Percentiles rank a stretch among this genome's conserved stretches.
phyloP scores from a whole-genome alignment of 2,797 vertebrate genomes.

The Sebastes hubbsi region DNA sequence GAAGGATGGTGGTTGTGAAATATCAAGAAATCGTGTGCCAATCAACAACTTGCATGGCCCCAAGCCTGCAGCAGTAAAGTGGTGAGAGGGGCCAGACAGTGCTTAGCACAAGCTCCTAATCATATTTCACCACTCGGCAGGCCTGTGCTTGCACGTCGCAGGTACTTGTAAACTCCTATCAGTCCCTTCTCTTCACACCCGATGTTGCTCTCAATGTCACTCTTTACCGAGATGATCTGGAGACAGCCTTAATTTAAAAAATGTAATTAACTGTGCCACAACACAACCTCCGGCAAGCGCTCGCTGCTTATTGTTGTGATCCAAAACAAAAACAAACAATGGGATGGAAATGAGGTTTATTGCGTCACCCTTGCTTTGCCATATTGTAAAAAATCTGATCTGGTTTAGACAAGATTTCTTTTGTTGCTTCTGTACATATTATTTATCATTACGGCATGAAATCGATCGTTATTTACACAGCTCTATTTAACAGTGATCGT shows the following conservation, averaged over 20 bases:
- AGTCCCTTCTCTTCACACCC: slow-evolving; percentile 88
- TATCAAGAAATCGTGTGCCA: slow-evolving; percentile 65
- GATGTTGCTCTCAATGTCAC: slow-evolving; percentile 86
- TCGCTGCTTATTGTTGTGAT: slow-evolving; percentile 51
- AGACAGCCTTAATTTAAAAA: slow-evolving; percentile 85
- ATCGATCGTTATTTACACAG: slow-evolving; percentile 5
- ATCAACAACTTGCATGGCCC: slow-evolving; percentile 77
- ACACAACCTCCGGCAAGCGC: slow-evolving; percentile 61
- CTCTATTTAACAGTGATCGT: not conserved
- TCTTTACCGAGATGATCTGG: slow-evolving; percentile 79
- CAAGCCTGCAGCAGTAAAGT: slow-evolving; percentile 64
- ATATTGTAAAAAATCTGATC: slow-evolving; percentile 26
- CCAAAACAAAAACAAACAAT: slow-evolving; percentile 69
- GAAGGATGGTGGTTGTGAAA: slow-evolving; percentile 67
- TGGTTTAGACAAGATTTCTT: slow-evolving; percentile 3
- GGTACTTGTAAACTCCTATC: slow-evolving; percentile 91
- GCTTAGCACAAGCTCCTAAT: slow-evolving; percentile 82
- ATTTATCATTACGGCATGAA: not conserved
- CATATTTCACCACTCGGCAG: slow-evolving; percentile 83
- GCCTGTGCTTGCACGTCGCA: slow-evolving; percentile 86
- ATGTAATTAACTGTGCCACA: slow-evolving; percentile 85
- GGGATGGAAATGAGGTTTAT: slow-evolving; percentile 48
- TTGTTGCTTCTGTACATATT: not conserved
- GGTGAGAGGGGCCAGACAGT: slow-evolving; percentile 79
- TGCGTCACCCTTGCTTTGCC: not conserved